Conservation (phyloP, 2,888 invertebrate genomes). For the Tipula helvola region DNA sequence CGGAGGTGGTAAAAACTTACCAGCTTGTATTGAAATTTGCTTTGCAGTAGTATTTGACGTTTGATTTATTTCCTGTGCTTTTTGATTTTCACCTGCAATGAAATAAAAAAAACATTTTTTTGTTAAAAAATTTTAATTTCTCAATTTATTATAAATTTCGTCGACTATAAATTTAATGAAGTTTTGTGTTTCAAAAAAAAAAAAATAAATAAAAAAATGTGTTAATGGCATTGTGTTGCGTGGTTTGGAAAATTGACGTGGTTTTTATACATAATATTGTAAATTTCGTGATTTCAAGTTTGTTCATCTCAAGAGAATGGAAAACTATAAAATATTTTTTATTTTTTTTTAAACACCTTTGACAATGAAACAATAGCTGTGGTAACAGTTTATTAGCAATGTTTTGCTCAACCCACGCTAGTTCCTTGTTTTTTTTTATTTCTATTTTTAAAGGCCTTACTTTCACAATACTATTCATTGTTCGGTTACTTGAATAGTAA, state of each 20-base stretch:
- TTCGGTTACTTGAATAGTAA: no score
- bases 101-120: background rate
- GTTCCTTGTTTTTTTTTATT: no score
- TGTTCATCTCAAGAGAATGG: background rate
- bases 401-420: no score
- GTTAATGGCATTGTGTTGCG: background rate
- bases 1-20: background rate
- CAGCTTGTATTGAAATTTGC: background rate
- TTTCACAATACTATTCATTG: no score
- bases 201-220: background rate
- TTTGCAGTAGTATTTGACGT: background rate
- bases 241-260: background rate
- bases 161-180: background rate
- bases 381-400: no score
- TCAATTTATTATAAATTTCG: background rate
- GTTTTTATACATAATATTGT: background rate
- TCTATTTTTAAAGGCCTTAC: no score
- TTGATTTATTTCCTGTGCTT: background rate
- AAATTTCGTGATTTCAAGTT: background rate
- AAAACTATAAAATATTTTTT: background rate
- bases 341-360: background rate
- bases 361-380: background rate
- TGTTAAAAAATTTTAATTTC: background rate
- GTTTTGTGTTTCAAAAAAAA: background rate
- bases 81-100: background rate